A percentile compares a stretch with the other conserved stretches of the same genome.
These are phyloP conservation scores for Galago senegalensis DNA, from an alignment of 2,797 vertebrate species.

Conservation along the genomic window DNA sequence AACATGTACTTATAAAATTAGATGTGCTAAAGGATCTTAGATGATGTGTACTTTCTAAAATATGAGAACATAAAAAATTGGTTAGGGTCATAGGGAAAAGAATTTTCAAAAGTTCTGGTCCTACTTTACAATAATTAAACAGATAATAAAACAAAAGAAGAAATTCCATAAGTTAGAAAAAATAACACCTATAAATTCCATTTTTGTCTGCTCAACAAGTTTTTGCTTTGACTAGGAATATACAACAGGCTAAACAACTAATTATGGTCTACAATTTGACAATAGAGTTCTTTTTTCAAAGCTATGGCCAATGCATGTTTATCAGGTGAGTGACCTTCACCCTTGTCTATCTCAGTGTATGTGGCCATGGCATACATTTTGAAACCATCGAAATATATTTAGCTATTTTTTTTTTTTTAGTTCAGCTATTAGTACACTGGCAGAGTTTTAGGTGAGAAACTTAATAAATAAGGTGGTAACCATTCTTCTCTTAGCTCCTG, in stretches of 20 bases:
- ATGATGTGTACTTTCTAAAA: background rate
- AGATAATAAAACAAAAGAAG: background rate
- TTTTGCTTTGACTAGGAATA: constrained; percentile 2
- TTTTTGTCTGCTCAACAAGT: background rate
- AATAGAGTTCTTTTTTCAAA: background rate
- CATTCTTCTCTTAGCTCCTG: background rate
- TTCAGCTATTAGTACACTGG: background rate
- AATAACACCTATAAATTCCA: background rate
- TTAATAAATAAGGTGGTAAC: background rate
- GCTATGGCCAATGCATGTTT: background rate
- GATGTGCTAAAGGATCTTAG: background rate
- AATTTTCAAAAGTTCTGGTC: background rate
- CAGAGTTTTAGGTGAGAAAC: background rate
- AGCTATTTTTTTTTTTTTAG: background rate
- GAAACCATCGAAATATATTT: background rate
- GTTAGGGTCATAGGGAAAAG: background rate
- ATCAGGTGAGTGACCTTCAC: background rate
- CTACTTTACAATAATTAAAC: background rate
- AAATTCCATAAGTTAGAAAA: background rate
- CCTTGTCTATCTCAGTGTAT: background rate
- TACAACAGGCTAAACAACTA: background rate
- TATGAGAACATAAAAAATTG: background rate
- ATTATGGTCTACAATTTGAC: background rate
- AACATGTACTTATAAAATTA: constrained; percentile 14
- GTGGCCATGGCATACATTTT: background rate